Percentiles rank a stretch among this genome's conserved stretches.
These are phyloP conservation scores for Tetranychus cinnabarinus DNA, from an alignment of 1,140 invertebrate genomes.

Conservation along the genomic window DNA sequence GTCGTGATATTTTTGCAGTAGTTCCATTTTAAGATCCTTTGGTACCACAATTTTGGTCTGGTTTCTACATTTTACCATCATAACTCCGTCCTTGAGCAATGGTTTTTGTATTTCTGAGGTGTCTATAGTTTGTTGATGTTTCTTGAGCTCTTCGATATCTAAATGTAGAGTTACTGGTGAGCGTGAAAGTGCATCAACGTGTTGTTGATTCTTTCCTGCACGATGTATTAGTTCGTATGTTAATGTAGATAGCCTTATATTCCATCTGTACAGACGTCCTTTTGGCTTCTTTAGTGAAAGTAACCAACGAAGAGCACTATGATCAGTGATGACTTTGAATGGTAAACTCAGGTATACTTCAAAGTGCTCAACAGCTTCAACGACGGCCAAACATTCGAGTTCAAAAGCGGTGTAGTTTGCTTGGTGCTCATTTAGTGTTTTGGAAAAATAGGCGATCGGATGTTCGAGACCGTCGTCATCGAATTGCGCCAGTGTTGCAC, in stretches of 20 bases:
- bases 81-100: background rate
- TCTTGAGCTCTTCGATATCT: background rate
- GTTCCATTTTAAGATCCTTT: background rate
- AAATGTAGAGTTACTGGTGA: background rate
- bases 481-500: background rate
- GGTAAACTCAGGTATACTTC: background rate
- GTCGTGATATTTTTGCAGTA: background rate
- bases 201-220: background rate
- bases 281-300: background rate
- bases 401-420: background rate
- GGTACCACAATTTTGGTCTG: conserved; percentile 15
- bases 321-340: background rate
- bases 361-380: background rate
- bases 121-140: background rate
- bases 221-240: conserved; percentile 8
- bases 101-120: background rate
- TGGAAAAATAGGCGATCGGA: background rate
- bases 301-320: background rate
- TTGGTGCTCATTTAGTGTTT: background rate
- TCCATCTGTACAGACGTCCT: conserved; percentile 10
- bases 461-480: background rate
- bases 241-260: conserved; percentile 9
- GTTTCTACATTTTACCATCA: background rate
- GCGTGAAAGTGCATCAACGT: conserved; percentile 1
- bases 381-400: background rate